Base-by-base conservation (phyloP, 2,888 invertebrate genomes). In the Elaeidobius kamerunicus region DNA sequence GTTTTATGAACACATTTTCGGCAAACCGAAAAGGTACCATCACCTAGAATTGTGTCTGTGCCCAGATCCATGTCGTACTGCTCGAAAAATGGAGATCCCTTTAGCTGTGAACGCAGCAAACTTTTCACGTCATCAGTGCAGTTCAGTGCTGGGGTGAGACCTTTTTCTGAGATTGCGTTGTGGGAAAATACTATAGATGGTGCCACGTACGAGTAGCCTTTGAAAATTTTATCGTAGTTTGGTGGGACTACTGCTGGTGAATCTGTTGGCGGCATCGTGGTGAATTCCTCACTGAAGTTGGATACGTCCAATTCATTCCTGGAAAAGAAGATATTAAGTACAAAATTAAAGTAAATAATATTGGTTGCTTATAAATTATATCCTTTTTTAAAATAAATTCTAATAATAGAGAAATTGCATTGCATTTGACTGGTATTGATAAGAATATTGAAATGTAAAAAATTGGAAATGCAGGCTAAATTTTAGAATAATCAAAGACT, bases 241-340 rank as follows among this genome's bases (percentile, higher is more conserved):
- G 85, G 84, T 30, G 95, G 95, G 84, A 51, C 51, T 14, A 51
- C 38, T 1, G 56, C 50, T 0, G 95, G 95, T 3, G 94, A 93
- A 74, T 96, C 95, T 0, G 90, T 86, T 5, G 94, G 88, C 43
- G 85, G 81, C 85, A 94, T 90, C 65, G 85, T 84, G 0, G 97
- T 98, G 75, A 98, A 98, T 76, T 98, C 97, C 60, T 91, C 91
- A 36, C 95, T 90, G 74, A 98, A 98, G 78, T 98, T 96, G 68
- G 91, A 91, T 11, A 93, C 92, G 75, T 98, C 97, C 57, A 92
- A 78, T 71, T 94, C 93, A 72, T 87, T 82, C 59, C 78, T 77
- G 46, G 12, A 66, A 66, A 36, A 55, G 39, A 34, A 30, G 18
- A 46, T 12, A 30, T 30, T 14, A 36, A 3, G 6, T 16, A 2